Evolutionary conservation across 23 tunicate genomes (phyloP).

Genomic region (Styela clava): DNA sequence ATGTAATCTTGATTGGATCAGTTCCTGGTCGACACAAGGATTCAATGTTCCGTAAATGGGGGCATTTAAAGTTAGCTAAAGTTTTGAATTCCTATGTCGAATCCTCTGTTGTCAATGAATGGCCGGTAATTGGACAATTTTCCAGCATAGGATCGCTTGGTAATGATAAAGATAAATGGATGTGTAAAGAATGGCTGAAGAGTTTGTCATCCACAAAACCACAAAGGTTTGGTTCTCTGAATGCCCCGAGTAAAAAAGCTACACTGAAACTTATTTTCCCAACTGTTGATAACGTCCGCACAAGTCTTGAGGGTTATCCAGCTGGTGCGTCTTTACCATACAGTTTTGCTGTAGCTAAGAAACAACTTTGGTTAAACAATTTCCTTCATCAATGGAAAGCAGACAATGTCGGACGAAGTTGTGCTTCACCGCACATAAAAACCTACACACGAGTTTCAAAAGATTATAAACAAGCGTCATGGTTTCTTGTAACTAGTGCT

Average conservation of each 20-base stretch:
- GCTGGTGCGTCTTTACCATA: constrained; percentile 91
- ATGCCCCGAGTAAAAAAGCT: background rate
- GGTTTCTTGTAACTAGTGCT: constrained; percentile 91
- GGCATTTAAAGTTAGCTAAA: constrained; percentile 63
- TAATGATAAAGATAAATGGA: constrained; percentile 56
- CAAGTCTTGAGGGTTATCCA: constrained; percentile 86
- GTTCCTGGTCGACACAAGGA: constrained; percentile 80
- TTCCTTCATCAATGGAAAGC: constrained; percentile 81
- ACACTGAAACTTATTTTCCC: constrained; percentile 79
- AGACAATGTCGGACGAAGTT: constrained; percentile 45
- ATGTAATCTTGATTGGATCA: constrained; percentile 58
- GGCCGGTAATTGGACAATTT: constrained; percentile 96
- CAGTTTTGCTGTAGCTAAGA: constrained; percentile 42
- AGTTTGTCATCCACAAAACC: constrained; percentile 42
- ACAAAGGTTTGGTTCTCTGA: background rate
- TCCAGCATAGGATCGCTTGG: constrained; percentile 94
- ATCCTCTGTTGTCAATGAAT: constrained; percentile 26
- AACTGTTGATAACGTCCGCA: constrained; percentile 76
- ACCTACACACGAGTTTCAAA: constrained; percentile 68
- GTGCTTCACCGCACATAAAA: constrained; percentile 89
- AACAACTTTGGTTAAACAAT: constrained; percentile 58
- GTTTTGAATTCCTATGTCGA: constrained; percentile 31
- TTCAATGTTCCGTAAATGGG: constrained; percentile 48
- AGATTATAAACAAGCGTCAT: constrained; percentile 57
- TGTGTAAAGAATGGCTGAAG: constrained; percentile 78